Conservation (phyloP, 2,888 invertebrate species). For the Lasioglossum vierecki region DNA sequence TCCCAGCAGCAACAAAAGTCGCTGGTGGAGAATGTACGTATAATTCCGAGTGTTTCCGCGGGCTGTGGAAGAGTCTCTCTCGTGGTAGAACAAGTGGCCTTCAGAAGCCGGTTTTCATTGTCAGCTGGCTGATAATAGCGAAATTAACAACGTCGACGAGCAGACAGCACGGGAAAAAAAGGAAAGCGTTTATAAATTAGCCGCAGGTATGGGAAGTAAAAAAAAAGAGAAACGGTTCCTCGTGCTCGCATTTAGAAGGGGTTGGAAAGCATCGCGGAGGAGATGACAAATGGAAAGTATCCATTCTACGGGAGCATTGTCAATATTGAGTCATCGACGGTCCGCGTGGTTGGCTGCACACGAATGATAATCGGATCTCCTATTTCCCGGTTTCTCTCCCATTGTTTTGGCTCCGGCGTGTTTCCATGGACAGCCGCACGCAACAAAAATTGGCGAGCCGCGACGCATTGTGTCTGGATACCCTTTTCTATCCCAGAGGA, state of each 20-base stretch:
- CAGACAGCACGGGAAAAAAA: not conserved
- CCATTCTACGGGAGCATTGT: constrained; percentile 13
- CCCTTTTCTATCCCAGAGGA: not conserved
- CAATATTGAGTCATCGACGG: constrained; percentile 27
- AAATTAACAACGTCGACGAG: not conserved
- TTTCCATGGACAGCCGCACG: constrained; percentile 11
- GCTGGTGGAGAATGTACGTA: not conserved
- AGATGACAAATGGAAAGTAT: constrained; percentile 9
- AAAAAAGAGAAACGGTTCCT: not conserved
- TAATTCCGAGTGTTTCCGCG: not conserved
- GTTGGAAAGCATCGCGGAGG: not conserved
- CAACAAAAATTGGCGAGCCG: constrained; percentile 10
- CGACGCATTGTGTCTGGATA: not conserved
- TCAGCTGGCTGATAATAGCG: not conserved
- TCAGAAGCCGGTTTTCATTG: not conserved
- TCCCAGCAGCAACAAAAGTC: not conserved
- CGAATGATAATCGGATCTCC: constrained; percentile 41
- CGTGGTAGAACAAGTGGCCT: not conserved
- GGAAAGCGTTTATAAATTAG: constrained; percentile 8
- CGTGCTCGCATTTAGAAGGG: not conserved
- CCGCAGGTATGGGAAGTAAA: not conserved
- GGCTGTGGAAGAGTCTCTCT: not conserved
- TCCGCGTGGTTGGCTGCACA: constrained; percentile 11
- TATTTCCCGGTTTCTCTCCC: constrained; percentile 6
- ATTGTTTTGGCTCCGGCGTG: constrained; percentile 29